Base-by-base conservation (phyloP, 1,140 invertebrate genomes). In the Arion vulgaris region DNA sequence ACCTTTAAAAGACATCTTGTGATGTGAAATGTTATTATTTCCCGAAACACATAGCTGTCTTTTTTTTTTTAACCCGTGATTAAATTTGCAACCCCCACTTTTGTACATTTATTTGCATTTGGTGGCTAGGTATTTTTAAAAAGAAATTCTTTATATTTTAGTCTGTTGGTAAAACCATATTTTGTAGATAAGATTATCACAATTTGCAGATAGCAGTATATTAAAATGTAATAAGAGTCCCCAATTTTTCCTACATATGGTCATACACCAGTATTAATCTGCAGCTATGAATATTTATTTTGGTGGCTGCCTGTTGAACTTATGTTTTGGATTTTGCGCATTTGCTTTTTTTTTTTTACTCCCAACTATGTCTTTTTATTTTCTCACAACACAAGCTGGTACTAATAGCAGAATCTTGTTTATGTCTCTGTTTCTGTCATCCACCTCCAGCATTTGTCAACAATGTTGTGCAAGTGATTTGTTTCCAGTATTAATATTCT, bases 241-340 rank as follows among this genome's bases (percentile, higher is more conserved):
- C n/a, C n/a, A n/a, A n/a, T n/a, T n/a, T n/a, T n/a, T n/a, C n/a
- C n/a, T n/a, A n/a, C n/a, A n/a, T n/a, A n/a, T n/a, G n/a, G n/a
- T n/a, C n/a, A n/a, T n/a, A n/a, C n/a, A 49, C 9, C 45, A 49
- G 45, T 23, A 57, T 19, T 57, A 19, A 19, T 57, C 17, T 66
- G 28, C n/a, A 66, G 28, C 4, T 66, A 34, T 57, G 5, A 57
- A 66, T 66, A 32, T 66, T 66, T 66, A 66, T 32, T 66, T 66
- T 66, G 5, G 62, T 5, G 62, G 62, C 32, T 66, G 62, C 62
- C 62, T 66, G n/a, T 66, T 66, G 28, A 66, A 34, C 32, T 66
- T 66, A 4, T n/a, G 15, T 62, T 66, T 66, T 66, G 62, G 62
- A 66, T 66, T 66, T 66, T 66, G 62, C 19, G 62, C 62, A 66